Evolutionary conservation across 64 coral and sea anemone genomes (phyloP).

Genomic region (Pocillopora damicornis): DNA sequence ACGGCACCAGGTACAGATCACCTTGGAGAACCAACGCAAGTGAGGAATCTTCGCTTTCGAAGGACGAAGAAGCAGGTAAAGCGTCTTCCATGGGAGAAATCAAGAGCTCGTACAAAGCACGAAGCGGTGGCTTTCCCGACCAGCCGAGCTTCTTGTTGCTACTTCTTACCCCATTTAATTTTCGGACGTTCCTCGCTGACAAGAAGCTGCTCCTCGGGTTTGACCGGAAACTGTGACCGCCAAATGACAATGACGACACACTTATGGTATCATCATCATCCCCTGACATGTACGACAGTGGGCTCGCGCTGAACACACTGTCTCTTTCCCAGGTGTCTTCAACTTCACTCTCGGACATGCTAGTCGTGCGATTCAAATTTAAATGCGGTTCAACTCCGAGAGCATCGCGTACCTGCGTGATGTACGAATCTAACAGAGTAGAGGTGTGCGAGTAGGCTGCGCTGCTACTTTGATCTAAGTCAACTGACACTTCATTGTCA

Average conservation of each 20-base stretch:
- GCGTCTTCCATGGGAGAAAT: slow-evolving; percentile 93
- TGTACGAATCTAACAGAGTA: slow-evolving; percentile 75
- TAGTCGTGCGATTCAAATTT: slow-evolving; percentile 53
- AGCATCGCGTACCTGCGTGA: slow-evolving; percentile 79
- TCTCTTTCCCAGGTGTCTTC: slow-evolving; percentile 70
- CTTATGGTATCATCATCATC: slow-evolving; percentile 80
- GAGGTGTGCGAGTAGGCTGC: slow-evolving; percentile 39
- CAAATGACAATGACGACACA: slow-evolving; percentile 55
- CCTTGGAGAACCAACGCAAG: slow-evolving; percentile 91
- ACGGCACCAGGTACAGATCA: slow-evolving; percentile 91
- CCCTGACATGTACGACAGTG: slow-evolving; percentile 66
- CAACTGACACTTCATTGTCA: slow-evolving; percentile 55
- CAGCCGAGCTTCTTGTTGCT: slow-evolving; percentile 42
- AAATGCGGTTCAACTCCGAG: slow-evolving; percentile 88
- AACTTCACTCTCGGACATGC: slow-evolving; percentile 57
- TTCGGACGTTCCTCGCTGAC: slow-evolving; percentile 56
- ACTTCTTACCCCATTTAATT: slow-evolving; percentile 84
- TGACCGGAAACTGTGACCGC: slow-evolving; percentile 49
- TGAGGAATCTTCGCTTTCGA: slow-evolving; percentile 76
- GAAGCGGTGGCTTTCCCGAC: slow-evolving; percentile 71
- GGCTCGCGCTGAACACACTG: slow-evolving; percentile 49
- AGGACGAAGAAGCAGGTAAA: slow-evolving; percentile 61
- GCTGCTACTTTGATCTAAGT: slow-evolving; percentile 74
- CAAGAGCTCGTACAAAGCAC: slow-evolving; percentile 85
- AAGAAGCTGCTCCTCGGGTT: slow-evolving; percentile 45